These are phyloP conservation scores for Neostethus bicornis DNA, from an alignment of 2,797 vertebrate species.

Conservation along the genomic window DNA sequence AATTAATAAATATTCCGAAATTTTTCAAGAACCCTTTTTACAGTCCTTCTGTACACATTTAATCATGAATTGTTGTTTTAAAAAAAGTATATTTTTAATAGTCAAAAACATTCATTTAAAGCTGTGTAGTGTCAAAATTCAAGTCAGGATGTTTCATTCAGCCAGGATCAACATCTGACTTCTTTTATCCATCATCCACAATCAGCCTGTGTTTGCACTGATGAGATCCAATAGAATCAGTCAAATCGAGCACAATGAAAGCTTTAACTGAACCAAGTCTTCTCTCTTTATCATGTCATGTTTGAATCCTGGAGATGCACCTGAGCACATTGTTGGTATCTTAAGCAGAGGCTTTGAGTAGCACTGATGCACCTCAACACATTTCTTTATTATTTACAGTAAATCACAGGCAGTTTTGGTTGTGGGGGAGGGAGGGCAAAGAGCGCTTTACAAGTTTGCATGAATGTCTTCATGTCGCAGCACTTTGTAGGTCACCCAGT, in stretches of 20 bases:
- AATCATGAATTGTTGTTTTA: constrained; percentile 73
- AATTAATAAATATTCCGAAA: constrained; percentile 65
- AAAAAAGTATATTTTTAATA: constrained; percentile 55
- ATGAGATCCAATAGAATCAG: constrained; percentile 54
- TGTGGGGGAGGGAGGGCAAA: constrained; percentile 24
- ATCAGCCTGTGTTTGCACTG: constrained; percentile 40
- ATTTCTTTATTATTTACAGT: constrained; percentile 50
- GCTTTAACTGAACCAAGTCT: constrained; percentile 31
- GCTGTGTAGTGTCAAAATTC: constrained; percentile 78
- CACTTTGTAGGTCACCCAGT: constrained; percentile 96
- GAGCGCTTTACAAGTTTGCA: constrained; percentile 77
- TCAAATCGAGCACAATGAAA: constrained; percentile 33
- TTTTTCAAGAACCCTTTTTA: constrained; percentile 64
- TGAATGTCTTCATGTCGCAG: constrained; percentile 90
- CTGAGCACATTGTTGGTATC: constrained; percentile 69
- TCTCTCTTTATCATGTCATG: constrained; percentile 25
- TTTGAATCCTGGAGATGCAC: constrained; percentile 74
- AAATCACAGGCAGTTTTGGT: constrained; percentile 76
- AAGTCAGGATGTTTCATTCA: constrained; percentile 73
- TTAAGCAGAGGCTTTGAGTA: constrained; percentile 57
- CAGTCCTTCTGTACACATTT: constrained; percentile 43
- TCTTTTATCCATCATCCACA: constrained; percentile 26
- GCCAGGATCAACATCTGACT: constrained; percentile 51
- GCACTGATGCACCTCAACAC: constrained; percentile 51
- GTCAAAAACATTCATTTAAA: constrained; percentile 83